Evolutionary conservation across 2,797 vertebrate genomes (phyloP).

Genomic region (Cuniculus paca): DNA sequence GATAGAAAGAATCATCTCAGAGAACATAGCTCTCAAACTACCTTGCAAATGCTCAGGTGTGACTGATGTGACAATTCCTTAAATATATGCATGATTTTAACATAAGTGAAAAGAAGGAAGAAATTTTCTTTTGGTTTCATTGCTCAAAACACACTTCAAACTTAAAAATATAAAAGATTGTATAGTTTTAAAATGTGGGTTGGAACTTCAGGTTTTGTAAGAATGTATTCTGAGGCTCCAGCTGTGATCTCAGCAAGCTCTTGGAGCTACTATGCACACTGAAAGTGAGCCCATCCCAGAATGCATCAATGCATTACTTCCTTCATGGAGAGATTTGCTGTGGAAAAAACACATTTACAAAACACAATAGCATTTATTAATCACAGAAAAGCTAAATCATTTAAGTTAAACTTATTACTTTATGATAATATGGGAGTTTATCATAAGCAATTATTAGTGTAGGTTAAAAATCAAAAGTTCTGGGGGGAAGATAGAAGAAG

Average conservation of each 20-base stretch:
- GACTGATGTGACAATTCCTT: neutral
- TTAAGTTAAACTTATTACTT: slow-evolving; percentile 13
- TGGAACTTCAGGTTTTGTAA: neutral
- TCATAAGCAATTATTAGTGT: neutral
- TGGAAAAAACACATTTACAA: neutral
- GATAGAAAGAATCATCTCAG: neutral
- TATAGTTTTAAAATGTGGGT: neutral
- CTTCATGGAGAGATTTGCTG: neutral
- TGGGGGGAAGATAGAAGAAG: neutral
- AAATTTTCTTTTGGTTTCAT: neutral
- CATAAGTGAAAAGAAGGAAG: neutral
- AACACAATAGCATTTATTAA: neutral
- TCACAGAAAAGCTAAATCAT: neutral
- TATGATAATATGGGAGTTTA: neutral
- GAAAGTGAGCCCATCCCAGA: neutral
- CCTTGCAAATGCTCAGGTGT: neutral
- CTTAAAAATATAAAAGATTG: slow-evolving; percentile 21
- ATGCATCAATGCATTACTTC: neutral
- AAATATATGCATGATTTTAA: neutral
- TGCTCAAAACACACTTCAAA: neutral
- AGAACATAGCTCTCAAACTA: neutral
- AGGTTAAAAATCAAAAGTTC: neutral
- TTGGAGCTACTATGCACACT: neutral
- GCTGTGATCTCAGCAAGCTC: neutral
- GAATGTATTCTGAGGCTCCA: neutral